Conservation (phyloP, 1,140 invertebrate species). For the Galleria mellonella region DNA sequence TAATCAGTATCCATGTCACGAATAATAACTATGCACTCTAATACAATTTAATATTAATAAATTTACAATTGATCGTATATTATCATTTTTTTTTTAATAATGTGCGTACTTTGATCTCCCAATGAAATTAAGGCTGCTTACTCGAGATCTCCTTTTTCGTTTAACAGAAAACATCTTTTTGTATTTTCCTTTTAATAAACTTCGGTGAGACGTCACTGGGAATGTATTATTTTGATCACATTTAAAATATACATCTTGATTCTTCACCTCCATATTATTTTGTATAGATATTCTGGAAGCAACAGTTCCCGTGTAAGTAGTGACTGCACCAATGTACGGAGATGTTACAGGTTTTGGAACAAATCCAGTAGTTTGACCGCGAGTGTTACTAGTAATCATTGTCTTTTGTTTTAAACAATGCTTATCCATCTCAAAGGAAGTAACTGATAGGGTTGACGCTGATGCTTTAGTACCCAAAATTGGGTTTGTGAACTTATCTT, state of each 20-base stretch:
- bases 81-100: too few relatives aligned
- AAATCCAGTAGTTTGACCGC: conserved; percentile 24
- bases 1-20: too few relatives aligned
- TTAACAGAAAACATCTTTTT: conserved; percentile 35
- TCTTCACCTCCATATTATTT: conserved; percentile 4
- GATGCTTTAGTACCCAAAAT: conserved; percentile 19
- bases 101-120: too few relatives aligned
- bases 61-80: too few relatives aligned
- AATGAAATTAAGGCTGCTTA: conserved; percentile 5
- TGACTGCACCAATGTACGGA: conserved; percentile 20
- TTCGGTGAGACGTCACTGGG: conserved; percentile 20
- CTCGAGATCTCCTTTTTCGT: conserved; percentile 28
- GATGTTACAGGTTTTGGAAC: conserved; percentile 19
- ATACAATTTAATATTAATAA: too few relatives aligned
- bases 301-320: conserved; percentile 7
- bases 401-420: conserved; percentile 30
- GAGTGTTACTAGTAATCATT: conserved; percentile 9
- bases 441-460: conserved; percentile 26
- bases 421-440: conserved; percentile 32
- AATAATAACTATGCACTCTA: too few relatives aligned
- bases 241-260: too few relatives aligned
- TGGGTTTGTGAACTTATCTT: conserved; percentile 45
- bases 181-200: conserved; percentile 30
- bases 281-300: conserved; percentile 10
- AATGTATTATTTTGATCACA: conserved; percentile 2